Evolutionary conservation across 1,140 invertebrate species (phyloP).

Genomic region (Drosophila nikananu): DNA sequence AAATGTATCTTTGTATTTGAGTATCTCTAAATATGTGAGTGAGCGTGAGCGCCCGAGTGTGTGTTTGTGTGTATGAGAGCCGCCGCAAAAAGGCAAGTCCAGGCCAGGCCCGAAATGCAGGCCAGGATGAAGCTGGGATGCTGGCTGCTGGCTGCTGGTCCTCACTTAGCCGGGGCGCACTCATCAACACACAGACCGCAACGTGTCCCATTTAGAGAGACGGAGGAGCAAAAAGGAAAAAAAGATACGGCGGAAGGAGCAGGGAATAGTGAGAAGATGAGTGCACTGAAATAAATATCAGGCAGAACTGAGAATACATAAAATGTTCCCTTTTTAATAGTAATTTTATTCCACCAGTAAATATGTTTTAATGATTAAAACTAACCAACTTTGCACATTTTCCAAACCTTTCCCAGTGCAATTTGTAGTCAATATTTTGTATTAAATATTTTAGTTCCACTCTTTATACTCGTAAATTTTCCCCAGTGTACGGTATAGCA

Average conservation of each 20-base stretch:
- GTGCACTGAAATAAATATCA: constrained; percentile 9
- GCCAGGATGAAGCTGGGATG: constrained; percentile 52
- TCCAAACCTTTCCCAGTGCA: too few species aligned
- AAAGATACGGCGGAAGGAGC: constrained; percentile 56
- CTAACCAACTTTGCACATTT: neutral
- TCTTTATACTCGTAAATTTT: neutral
- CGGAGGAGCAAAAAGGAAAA: constrained; percentile 34
- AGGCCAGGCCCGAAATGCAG: constrained; percentile 74
- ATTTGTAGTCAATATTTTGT: too few species aligned
- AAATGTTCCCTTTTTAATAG: neutral
- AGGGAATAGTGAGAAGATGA: constrained; percentile 34
- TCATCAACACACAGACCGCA: constrained; percentile 77
- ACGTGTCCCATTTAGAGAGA: constrained; percentile 80
- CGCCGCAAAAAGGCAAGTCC: constrained; percentile 75
- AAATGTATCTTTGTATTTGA: constrained; percentile 84
- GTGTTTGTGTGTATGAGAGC: constrained; percentile 23
- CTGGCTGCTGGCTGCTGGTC: constrained; percentile 39
- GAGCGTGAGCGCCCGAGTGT: neutral
- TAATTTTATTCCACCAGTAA: neutral
- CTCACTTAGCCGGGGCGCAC: constrained; percentile 78
- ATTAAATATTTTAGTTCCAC: too few species aligned
- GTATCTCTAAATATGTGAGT: constrained; percentile 80
- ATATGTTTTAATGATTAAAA: neutral
- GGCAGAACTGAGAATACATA: fast-evolving
- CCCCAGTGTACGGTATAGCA: constrained; percentile 16